phyloP scores from a whole-genome alignment of 2,888 invertebrate genomes.

The Drosophila macrospina region DNA sequence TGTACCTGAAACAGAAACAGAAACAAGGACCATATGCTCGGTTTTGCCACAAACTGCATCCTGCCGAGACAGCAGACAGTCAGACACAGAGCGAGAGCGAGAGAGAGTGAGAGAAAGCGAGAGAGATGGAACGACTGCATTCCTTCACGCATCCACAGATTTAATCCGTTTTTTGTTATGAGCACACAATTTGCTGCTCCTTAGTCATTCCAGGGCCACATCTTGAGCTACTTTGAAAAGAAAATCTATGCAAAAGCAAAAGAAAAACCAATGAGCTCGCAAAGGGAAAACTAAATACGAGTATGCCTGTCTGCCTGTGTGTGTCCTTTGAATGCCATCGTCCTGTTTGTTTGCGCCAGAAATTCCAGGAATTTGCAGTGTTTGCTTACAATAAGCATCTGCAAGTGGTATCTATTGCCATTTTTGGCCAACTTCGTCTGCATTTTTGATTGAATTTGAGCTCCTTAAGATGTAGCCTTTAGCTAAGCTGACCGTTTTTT shows the following conservation, averaged over 20 bases:
- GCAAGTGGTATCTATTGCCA: constrained; percentile 22
- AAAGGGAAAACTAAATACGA: constrained; percentile 11
- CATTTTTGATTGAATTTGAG: constrained; percentile 36
- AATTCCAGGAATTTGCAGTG: constrained; percentile 51
- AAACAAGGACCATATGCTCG: constrained; percentile 26
- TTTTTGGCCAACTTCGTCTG: constrained; percentile 11
- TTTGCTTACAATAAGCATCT: constrained; percentile 56
- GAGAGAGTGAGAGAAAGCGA: not conserved
- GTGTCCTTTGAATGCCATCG: constrained; percentile 45
- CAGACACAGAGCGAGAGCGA: not conserved
- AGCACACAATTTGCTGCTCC: constrained; percentile 30
- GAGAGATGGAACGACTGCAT: constrained; percentile 33
- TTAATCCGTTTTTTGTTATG: constrained; percentile 64
- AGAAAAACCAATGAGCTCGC: constrained; percentile 16
- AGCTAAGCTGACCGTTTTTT: constrained; percentile 6
- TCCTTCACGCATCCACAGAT: constrained; percentile 54
- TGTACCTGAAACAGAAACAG: constrained; percentile 28
- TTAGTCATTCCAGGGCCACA: constrained; percentile 15
- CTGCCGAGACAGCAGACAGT: constrained; percentile 10
- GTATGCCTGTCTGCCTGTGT: constrained; percentile 19
- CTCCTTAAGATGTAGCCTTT: constrained; percentile 2
- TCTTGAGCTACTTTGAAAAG: constrained; percentile 22
- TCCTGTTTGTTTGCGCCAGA: constrained; percentile 29
- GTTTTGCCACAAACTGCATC: constrained; percentile 14
- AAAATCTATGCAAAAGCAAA: constrained; percentile 16